Percentiles rank a stretch among this genome's conserved stretches.
These are phyloP conservation scores for Drosophila mojavensis DNA, from an alignment of 1,140 invertebrate species.

Conservation along the genomic window DNA sequence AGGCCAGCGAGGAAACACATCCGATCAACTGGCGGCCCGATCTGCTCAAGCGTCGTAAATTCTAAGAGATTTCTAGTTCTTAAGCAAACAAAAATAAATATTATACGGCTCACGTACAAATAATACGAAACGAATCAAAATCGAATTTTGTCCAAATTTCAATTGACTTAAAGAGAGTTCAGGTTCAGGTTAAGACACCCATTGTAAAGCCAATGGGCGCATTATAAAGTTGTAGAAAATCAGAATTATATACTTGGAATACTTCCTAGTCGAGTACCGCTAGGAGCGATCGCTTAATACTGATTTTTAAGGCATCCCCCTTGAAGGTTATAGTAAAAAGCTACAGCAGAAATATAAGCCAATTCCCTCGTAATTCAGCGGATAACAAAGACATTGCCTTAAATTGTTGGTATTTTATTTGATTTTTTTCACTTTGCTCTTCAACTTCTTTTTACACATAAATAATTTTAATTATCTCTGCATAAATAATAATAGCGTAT, in stretches of 20 bases:
- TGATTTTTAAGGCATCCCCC: too few species aligned
- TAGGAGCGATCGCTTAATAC: too few species aligned
- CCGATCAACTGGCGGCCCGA: conserved; percentile 99
- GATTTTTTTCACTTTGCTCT: conserved; percentile 25
- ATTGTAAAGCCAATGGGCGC: too few species aligned
- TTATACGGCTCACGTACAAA: neutral
- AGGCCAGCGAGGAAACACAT: conserved; percentile 97
- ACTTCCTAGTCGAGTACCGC: too few species aligned
- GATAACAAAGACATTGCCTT: conserved; percentile 6
- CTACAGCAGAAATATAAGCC: too few species aligned
- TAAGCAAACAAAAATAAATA: conserved; percentile 21
- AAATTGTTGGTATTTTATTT: conserved; percentile 66
- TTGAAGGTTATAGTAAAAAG: too few species aligned
- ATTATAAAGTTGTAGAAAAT: too few species aligned
- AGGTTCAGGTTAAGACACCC: too few species aligned
- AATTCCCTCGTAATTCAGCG: neutral
- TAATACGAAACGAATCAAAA: neutral
- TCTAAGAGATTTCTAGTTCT: conserved; percentile 85
- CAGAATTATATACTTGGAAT: too few species aligned
- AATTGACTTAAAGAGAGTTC: too few species aligned
- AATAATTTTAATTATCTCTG: conserved; percentile 69
- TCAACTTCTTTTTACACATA: conserved; percentile 60
- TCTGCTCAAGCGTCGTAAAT: conserved; percentile 94
- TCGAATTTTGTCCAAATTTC: too few species aligned
- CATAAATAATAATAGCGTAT: conserved; percentile 73